Percentiles rank a stretch among this genome's conserved stretches.
These are phyloP conservation scores for Pteropus alecto DNA, from an alignment of 2,113 vertebrate species.

Conservation along the genomic window DNA sequence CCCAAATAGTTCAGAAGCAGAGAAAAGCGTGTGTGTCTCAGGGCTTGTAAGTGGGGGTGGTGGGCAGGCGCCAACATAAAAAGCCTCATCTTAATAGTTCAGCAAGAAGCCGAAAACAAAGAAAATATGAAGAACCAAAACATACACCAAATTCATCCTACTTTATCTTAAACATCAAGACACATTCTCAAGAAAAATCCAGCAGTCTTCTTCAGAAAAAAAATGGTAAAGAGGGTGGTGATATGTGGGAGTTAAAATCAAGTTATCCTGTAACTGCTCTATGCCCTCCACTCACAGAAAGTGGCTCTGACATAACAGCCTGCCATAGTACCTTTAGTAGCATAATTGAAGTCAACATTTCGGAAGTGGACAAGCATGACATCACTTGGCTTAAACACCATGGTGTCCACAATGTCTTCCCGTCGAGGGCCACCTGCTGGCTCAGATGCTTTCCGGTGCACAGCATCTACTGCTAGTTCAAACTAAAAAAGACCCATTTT, in stretches of 20 bases:
- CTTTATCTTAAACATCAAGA: neutral
- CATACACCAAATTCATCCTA: neutral
- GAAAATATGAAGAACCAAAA: neutral
- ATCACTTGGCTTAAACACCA: slow-evolving; percentile 93
- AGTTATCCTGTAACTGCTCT: neutral
- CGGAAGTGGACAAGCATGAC: slow-evolving; percentile 91
- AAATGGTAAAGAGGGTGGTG: neutral
- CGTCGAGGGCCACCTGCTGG: slow-evolving; percentile 84
- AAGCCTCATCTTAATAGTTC: neutral
- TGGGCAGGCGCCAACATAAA: neutral
- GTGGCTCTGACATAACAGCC: neutral
- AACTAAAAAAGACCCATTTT: slow-evolving; percentile 82
- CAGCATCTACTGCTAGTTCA: slow-evolving; percentile 94
- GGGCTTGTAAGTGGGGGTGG: too few relatives aligned
- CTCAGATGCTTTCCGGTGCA: slow-evolving; percentile 86
- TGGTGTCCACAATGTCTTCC: slow-evolving; percentile 94
- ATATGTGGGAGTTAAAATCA: neutral
- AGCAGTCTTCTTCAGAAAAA: neutral
- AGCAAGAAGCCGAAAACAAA: neutral
- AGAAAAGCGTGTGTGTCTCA: neutral
- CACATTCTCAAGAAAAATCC: neutral
- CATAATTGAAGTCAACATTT: slow-evolving; percentile 94
- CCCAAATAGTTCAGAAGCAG: neutral
- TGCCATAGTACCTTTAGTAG: slow-evolving; percentile 87
- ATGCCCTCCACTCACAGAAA: neutral